Evolutionary conservation across 2,888 invertebrate species (phyloP), one percentile per base, ranked within the genome.

Genomic region (Euzophera pinguis): DNA sequence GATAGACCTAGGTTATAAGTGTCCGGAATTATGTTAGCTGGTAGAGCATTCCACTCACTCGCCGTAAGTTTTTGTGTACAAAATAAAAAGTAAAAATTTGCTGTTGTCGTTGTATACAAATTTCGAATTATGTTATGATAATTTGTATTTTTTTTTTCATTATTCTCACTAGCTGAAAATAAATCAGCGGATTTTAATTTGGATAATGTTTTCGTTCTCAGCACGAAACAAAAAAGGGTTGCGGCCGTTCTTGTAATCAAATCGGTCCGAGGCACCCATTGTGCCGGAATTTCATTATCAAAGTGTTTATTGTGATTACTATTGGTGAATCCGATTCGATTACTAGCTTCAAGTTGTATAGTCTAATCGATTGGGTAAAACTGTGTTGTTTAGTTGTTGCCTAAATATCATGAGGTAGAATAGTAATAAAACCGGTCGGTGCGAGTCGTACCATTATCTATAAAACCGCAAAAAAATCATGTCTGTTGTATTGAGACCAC

Each of bases 151-250:
- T 10, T 32, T 32, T 32, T 32, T n/a, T n/a, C n/a, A n/a, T n/a
- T n/a, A n/a, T n/a, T n/a, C n/a, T n/a, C n/a, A 10, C 7, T 32
- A 7, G 34, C 34, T 29, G 38, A 12, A 22, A 43, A 34, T 22
- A 51, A 51, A 43, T 43, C 22, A 45, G 14, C 8, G 17, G 16
- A 43, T 34, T 35, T 50, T 35, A 47, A 57, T 57, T 66, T 58
- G 43, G 45, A 45, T 56, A 53, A 45, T 49, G 42, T 61, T 65
- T 72, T 71, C 60, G 53, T 52, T 55, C 82, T 34, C 81, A 80
- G 80, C 79, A 55, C 69, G 81, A 67, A 59, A 59, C 66, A 73
- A 75, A 78, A 75, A 81, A 78, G 82, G 84, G 81, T 79, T 75
- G 57, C 54, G 52, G 53, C 50, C 38, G 47, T 53, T 62, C 56